Conservation (phyloP, 2,888 invertebrate species). For the Lasioglossum malachurum region DNA sequence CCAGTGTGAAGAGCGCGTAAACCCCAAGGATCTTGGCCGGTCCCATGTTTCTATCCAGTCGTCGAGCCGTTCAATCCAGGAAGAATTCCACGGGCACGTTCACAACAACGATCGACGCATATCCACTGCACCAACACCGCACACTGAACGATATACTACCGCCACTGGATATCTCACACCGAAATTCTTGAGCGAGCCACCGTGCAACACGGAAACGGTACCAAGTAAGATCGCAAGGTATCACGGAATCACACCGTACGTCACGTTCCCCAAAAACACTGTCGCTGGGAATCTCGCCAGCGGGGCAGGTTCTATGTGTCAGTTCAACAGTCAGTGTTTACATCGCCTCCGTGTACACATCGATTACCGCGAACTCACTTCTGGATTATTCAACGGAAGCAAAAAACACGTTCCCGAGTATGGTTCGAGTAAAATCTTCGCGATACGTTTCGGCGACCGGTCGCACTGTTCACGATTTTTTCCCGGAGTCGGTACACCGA, state of each 20-base stretch:
- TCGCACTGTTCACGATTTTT: slow-evolving; percentile 8
- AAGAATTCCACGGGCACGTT: slow-evolving; percentile 68
- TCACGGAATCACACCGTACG: slow-evolving; percentile 22
- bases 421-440: slow-evolving; percentile 14
- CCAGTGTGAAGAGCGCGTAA: slow-evolving; percentile 64
- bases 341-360: slow-evolving; percentile 34
- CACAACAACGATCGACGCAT: slow-evolving; percentile 79
- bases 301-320: slow-evolving; percentile 8
- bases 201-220: slow-evolving; percentile 13
- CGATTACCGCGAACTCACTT: neutral
- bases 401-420: neutral
- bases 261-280: slow-evolving; percentile 37
- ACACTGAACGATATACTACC: slow-evolving; percentile 45
- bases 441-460: slow-evolving; percentile 45
- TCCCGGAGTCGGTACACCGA: neutral
- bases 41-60: slow-evolving; percentile 76
- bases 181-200: slow-evolving; percentile 22
- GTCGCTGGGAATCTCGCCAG: slow-evolving; percentile 20
- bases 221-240: slow-evolving; percentile 24
- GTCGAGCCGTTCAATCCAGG: slow-evolving; percentile 58
- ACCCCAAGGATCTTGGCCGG: slow-evolving; percentile 67
- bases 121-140: slow-evolving; percentile 76
- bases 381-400: neutral
- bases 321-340: slow-evolving; percentile 42
- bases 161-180: slow-evolving; percentile 52